Evolutionary conservation across 2,888 invertebrate genomes (phyloP), one percentile per base, ranked within the genome.

Genomic region (Ceriagrion tenellum): DNA sequence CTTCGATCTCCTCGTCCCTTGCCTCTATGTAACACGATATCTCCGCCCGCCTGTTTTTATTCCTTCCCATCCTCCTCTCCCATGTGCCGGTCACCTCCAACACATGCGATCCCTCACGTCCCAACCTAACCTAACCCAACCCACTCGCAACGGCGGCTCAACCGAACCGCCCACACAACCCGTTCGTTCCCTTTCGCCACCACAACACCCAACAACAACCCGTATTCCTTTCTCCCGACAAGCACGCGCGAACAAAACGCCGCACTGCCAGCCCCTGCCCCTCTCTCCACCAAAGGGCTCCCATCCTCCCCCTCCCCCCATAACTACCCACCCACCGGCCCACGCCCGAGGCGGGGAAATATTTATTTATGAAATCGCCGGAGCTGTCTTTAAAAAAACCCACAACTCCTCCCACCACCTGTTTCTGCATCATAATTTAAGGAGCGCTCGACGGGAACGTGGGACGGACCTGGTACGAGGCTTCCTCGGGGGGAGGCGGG

Each of bases 311-410:
- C 81, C 81, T 81, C 81, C 35, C 81, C 30, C 81, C 26, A 13
- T 13, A 16, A 23, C 35, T 1, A 35, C 81, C 18, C 35, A 13
- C 16, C 81, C 35, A 30, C 35, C 81, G 4, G 16, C 35, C 81
- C 81, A 81, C 81, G 81, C 81, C 35, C 26, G 13, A n/a, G 81
- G 30, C 81, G 6, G 30, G 30, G 81, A 35, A 81, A 81, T 81
- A 81, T 81, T 81, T 81, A 81, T 81, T 81, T 81, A 81, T 81
- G 81, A 81, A 81, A 81, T 81, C 81, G 81, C 81, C 81, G 81
- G 81, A 35, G 81, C 81, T 81, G 81, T 81, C 81, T 81, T 81
- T 81, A 81, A 81, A 81, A 81, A 81, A 81, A 81, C 81, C 81
- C 81, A 81, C 81, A 81, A 81, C 81, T 81, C 81, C 81, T 81